Evolutionary conservation across 2,888 invertebrate genomes (phyloP).

Genomic region (Cepaea hortensis): DNA sequence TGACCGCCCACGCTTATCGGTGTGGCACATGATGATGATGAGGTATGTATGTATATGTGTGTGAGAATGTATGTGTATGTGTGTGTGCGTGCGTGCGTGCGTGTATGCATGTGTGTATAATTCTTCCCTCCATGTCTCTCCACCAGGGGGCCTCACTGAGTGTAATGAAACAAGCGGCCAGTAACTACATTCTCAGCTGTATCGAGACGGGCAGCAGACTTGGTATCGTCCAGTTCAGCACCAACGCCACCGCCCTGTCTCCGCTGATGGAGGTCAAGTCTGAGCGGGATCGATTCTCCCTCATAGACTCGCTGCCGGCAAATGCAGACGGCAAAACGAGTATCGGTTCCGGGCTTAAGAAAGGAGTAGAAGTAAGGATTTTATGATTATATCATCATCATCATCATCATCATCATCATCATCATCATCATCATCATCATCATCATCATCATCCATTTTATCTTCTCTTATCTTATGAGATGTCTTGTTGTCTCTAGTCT

Average conservation of each 20-base stretch:
- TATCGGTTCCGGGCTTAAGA: slow-evolving; percentile 56
- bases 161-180: slow-evolving; percentile 33
- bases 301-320: slow-evolving; percentile 52
- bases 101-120: too few relatives aligned
- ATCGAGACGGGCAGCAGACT: slow-evolving; percentile 52
- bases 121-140: not conserved
- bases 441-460: too few relatives aligned
- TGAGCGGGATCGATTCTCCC: slow-evolving; percentile 49
- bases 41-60: too few relatives aligned
- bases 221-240: slow-evolving; percentile 56
- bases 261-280: slow-evolving; percentile 50
- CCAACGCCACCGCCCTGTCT: slow-evolving; percentile 50
- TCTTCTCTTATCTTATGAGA: too few relatives aligned
- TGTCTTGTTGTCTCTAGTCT: too few relatives aligned
- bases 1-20: too few relatives aligned
- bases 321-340: slow-evolving; percentile 56
- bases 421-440: too few relatives aligned
- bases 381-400: not conserved
- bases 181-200: slow-evolving; percentile 54
- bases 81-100: too few relatives aligned
- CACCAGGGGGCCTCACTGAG: not conserved
- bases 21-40: too few relatives aligned
- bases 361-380: slow-evolving; percentile 53
- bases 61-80: too few relatives aligned
- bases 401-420: too few relatives aligned